Evolutionary conservation across 2,797 vertebrate genomes (phyloP), one percentile per base, ranked within the genome.

Genomic region (Sorex maritimensis): DNA sequence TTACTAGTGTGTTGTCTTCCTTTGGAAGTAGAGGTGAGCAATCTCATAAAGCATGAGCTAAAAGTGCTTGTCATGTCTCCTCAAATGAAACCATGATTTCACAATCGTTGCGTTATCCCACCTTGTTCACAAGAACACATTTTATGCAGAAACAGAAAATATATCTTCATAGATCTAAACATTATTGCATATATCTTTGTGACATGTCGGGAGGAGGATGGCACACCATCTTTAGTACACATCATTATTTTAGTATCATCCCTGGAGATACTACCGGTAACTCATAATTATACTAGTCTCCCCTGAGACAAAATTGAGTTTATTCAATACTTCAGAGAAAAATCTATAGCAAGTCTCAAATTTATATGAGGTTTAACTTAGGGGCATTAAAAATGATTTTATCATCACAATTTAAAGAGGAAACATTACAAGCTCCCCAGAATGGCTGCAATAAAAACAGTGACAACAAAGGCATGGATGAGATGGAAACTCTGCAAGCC

Each of bases 201-300:
- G 75, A 69, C 17, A 69, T 88, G 5, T 63, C 17, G 5, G 34
- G 6, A n/a, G 6, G 6, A 73, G 4, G 90, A 83, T 24, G 49
- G n/a, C 13, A 90, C 6, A 73, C 52, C 11, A 68, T 49, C 80
- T 86, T 81, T 34, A 44, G 21, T n/a, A n/a, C 0, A 69, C 21
- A 63, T 4, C 8, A 1, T 69, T 63, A 77, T 71, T 90, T 95
- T 4, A 67, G 44, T 61, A 65, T 68, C 55, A 72, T 44, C 24
- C 49, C 41, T 52, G 82, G 73, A 63, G 94, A 88, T 81, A 90
- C 81, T 72, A 90, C 14, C 13, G 24, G 90, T 85, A 95, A 96
- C 90, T 95, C 97, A 94, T 68, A 96, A 96, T 97, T 96, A 94
- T 81, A 82, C 55, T 55, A 89, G 52, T 94, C 80, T 88, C 69